Evolutionary conservation across 2,113 vertebrate species (phyloP), one percentile per base, ranked within the genome.

Genomic region (Jaculus jaculus): DNA sequence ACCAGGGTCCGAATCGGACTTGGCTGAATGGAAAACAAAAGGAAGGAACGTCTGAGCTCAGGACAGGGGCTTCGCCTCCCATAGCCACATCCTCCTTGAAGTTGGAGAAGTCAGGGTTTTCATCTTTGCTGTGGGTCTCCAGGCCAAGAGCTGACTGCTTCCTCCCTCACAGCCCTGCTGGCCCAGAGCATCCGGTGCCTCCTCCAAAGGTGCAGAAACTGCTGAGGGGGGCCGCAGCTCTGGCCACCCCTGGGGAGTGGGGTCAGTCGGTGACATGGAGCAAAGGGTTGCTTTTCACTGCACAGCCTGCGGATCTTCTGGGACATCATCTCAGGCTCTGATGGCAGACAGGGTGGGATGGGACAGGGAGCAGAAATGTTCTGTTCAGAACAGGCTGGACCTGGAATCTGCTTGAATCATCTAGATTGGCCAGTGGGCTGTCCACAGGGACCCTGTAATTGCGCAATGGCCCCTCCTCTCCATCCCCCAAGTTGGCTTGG

Each of bases 261-360:
- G 89, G 72, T 83, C 77, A 69, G 10, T 1, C 1, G 0, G 26
- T 28, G 68, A 60, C 51, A 12, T 26, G 47, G 54, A 42, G 3
- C 18, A 3, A 24, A 72, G 86, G 75, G 71, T 28, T 37, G 20
- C 39, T 42, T 86, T 69, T 51, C 16, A 15, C 84, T 0, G 0
- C 32, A 32, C 0, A 6, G 54, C 3, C 1, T 78, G 61, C n/a
- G 89, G 51, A 65, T 0, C 73, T 66, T 61, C 92, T 54, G 34
- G 87, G 81, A 74, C 68, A 23, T 24, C 5, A 0, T 90, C 73
- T 3, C 83, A 23, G 65, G 34, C 80, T 54, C 1, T 80, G 75
- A 92, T 39, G 85, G 87, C 88, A 92, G 61, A 71, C 78, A 20
- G 72, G 73, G 81, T 82, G 73, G 77, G 68, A 84, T 58, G 85